Evolutionary conservation across 2,113 vertebrate species (phyloP), one percentile per base, ranked within the genome.

Genomic region (Equus przewalskii): DNA sequence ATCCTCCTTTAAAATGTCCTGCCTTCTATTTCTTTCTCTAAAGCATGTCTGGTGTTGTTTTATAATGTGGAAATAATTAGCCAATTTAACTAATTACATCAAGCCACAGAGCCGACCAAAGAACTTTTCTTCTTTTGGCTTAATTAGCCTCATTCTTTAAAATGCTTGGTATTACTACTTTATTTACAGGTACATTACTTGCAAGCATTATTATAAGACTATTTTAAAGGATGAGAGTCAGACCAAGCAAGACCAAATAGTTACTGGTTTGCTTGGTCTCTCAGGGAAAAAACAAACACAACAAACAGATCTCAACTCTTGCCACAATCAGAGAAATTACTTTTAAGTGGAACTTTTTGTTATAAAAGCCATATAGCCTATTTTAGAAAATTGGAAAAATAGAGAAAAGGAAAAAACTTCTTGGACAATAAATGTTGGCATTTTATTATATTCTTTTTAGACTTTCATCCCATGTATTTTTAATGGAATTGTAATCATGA

Each of bases 131-230:
- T 89, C 81, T 85, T 67, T 88, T 91, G 64, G 44, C 85, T 96
- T 96, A 96, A 89, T 91, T 87, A 26, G 36, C 44, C 19, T 93
- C 41, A 22, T 85, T 95, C 72, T 95, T 83, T 79, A 65, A 95
- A 92, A 85, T 19, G 16, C 21, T 60, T 56, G 22, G 19, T 41
- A 75, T 49, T 75, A 10, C 44, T 60, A 19, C 56, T 75, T 83
- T 83, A 82, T 87, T 89, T 93, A 79, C 49, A 70, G 51, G 30
- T 65, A 49, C 36, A 51, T 79, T 91, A 69, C 46, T 56, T 96
- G 24, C 5, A 49, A 60, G 65, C 26, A 62, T 80, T 87, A 76
- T 89, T 80, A 58, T 56, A 36, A 60, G n/a, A 10, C 15, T 79
- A 16, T 78, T 21, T 75, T 94, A 94, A 90, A 87, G 64, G 56